Evolutionary conservation across 1,140 invertebrate genomes (phyloP).

Genomic region (Holcopasites calliopsidis): DNA sequence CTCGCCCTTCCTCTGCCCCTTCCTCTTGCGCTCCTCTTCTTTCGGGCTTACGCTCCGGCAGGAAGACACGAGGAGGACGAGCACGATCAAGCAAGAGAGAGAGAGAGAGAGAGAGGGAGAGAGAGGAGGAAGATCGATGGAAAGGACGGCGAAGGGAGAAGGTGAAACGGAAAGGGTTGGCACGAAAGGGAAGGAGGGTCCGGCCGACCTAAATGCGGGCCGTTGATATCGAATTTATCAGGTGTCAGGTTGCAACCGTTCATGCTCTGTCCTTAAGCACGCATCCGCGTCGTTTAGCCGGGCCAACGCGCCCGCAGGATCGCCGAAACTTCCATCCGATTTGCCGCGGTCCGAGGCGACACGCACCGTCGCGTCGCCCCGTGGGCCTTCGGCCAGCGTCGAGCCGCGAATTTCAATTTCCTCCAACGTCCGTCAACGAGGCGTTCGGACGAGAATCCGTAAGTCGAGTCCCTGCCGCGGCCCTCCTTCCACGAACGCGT

Average conservation of each 20-base stretch:
- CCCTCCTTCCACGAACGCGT: neutral
- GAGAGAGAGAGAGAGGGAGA: neutral
- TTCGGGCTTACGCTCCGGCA: neutral
- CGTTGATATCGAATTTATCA: slow-evolving; percentile 77
- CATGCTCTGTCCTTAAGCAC: slow-evolving; percentile 64
- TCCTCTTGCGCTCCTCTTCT: slow-evolving; percentile 5
- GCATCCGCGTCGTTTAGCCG: slow-evolving; percentile 68
- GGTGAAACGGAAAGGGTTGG: slow-evolving; percentile 7
- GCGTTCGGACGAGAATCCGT: slow-evolving; percentile 26
- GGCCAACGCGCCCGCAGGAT: slow-evolving; percentile 67
- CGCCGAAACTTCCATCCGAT: slow-evolving; percentile 54
- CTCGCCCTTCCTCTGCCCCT: neutral
- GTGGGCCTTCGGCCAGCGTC: slow-evolving; percentile 1
- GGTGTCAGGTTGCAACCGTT: slow-evolving; percentile 71
- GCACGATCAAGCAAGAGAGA: no score
- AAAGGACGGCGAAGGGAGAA: slow-evolving; percentile 28
- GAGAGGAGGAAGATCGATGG: neutral
- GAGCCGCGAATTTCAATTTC: slow-evolving; percentile 46
- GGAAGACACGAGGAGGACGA: neutral
- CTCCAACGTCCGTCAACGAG: slow-evolving; percentile 31
- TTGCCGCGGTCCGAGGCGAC: slow-evolving; percentile 52
- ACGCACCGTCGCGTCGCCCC: slow-evolving; percentile 10
- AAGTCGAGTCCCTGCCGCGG: slow-evolving; percentile 7
- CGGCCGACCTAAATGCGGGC: slow-evolving; percentile 63
- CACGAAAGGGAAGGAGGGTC: slow-evolving; percentile 1